Percentiles rank a stretch among this genome's conserved stretches.
Evolutionary conservation across 2,797 vertebrate species (phyloP).

Genomic region (Aselliscus stoliczkanus): DNA sequence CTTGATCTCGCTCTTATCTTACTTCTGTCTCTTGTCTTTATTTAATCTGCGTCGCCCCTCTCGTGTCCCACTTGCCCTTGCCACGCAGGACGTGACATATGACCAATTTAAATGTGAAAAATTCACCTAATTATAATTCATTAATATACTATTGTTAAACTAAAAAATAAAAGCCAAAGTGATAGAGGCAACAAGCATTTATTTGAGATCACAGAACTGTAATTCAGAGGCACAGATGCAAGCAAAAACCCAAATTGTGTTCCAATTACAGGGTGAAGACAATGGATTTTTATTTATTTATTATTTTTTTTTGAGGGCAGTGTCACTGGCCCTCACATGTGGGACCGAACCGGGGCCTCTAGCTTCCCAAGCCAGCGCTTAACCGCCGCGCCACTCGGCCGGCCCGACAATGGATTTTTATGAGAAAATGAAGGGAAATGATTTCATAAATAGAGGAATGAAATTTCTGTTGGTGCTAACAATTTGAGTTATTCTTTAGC

Average conservation of each 20-base stretch:
- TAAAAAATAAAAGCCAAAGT: background rate
- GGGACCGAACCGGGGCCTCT: too few relatives aligned
- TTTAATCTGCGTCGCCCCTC: too few relatives aligned
- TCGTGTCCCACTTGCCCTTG: too few relatives aligned
- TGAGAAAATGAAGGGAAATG: background rate
- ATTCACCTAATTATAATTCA: background rate
- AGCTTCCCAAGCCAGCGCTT: too few relatives aligned
- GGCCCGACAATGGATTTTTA: background rate
- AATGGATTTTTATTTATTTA: background rate
- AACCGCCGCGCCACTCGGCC: too few relatives aligned
- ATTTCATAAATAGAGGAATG: background rate
- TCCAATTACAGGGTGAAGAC: background rate
- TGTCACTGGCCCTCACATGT: too few relatives aligned
- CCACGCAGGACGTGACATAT: too few relatives aligned
- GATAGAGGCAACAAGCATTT: background rate
- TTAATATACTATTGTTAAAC: background rate
- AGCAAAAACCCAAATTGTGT: background rate
- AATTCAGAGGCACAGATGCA: background rate
- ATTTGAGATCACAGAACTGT: background rate
- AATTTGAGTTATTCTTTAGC: background rate
- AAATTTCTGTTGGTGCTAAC: background rate
- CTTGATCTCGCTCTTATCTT: too few relatives aligned
- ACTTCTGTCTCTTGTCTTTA: too few relatives aligned
- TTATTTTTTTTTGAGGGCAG: too few relatives aligned
- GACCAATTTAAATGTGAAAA: conserved; percentile 36